These are phyloP conservation scores for Ceratina calcarata DNA, from an alignment of 1,140 invertebrate genomes.

Conservation along the genomic window DNA sequence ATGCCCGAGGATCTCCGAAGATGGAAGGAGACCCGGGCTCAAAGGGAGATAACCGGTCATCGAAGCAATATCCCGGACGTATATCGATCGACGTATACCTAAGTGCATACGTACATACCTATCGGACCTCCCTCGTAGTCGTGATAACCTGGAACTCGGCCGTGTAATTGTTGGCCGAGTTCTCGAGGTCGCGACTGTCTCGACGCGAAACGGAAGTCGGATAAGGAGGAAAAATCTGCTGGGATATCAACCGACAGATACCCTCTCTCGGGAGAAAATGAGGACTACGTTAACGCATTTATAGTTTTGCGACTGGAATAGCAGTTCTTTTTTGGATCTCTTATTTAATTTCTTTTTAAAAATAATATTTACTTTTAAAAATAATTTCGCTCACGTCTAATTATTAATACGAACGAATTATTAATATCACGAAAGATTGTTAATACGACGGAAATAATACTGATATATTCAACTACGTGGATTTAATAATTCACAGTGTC, in stretches of 20 bases:
- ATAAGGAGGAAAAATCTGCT: background rate
- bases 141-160: conserved; percentile 58
- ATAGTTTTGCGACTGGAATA: too few species aligned
- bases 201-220: conserved; percentile 32
- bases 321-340: too few species aligned
- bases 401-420: too few species aligned
- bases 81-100: conserved; percentile 53
- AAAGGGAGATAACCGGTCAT: conserved; percentile 67
- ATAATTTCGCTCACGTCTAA: too few species aligned
- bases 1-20: conserved; percentile 45
- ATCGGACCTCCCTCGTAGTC: conserved; percentile 53
- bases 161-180: conserved; percentile 60
- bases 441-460: too few species aligned
- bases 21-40: conserved; percentile 46
- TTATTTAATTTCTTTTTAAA: too few species aligned
- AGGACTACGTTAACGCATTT: too few species aligned
- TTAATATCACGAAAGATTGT: too few species aligned
- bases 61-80: conserved; percentile 63
- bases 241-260: too few species aligned
- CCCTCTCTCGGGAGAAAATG: too few species aligned
- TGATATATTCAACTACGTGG: background rate
- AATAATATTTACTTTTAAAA: too few species aligned
- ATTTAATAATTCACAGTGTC: conserved; percentile 26
- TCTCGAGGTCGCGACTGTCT: conserved; percentile 31
- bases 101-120: background rate